Base-by-base conservation (phyloP, 2,888 invertebrate species). In the Sicus ferrugineus region DNA sequence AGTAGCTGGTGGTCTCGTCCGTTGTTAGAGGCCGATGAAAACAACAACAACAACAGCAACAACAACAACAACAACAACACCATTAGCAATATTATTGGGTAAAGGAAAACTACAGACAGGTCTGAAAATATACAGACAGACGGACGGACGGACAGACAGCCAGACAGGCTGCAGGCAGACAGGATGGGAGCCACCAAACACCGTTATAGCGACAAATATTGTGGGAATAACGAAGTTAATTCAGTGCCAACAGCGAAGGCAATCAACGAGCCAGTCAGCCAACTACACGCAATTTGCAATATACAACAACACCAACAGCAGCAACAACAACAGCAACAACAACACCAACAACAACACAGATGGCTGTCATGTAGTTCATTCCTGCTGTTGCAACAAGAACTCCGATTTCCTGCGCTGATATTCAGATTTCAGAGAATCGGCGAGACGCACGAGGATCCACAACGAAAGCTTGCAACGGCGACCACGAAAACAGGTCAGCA, bases 31-130 rank as follows among this genome's bases (percentile, higher is more conserved):
- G 68, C 34, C 61, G 38, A 30, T 21, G 9, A 58, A 31, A 42
- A 46, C 67, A 67, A 59, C 38, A 66, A 56, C 56, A 56, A 56
- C 26, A 56, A 56, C 9, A 56, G 9, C 31, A 56, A 56, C 42
- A 26, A 28, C 26, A 26, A 54, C 26, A 28, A n/a, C n/a, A n/a
- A n/a, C n/a, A n/a, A n/a, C n/a, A n/a, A n/a, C n/a, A n/a, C n/a
- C n/a, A n/a, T 19, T 19, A 46, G 19, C 46, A 23, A 23, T 23
- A 54, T 54, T 54, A 54, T 23, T 34, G 2, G 11, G 11, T 11
- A 31, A 59, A n/a, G 34, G 34, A 38, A 30, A 30, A 21, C 30
- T 30, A 23, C 19, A 28, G 16, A 23, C 14, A 54, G 6, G 14
- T 14, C 5, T 23, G 54, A 54, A 54, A 54, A 54, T n/a, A 19